These are phyloP conservation scores for Chaenodraco wilsoni DNA, from an alignment of 2,797 vertebrate species.

Conservation along the genomic window DNA sequence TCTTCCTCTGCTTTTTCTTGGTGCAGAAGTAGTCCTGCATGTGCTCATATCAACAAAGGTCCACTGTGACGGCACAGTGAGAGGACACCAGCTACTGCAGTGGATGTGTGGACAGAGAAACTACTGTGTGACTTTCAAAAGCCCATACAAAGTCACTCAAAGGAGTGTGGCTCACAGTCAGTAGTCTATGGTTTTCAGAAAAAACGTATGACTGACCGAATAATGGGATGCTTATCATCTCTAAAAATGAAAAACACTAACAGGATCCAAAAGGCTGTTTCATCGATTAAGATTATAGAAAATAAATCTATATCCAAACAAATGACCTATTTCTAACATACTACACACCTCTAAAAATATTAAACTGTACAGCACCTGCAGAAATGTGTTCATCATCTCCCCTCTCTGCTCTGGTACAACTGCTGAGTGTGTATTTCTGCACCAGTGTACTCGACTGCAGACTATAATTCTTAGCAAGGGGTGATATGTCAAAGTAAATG, in stretches of 20 bases:
- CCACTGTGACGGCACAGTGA: slow-evolving; percentile 58
- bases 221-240: slow-evolving; percentile 39
- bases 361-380: slow-evolving; percentile 22
- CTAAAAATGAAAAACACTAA: slow-evolving; percentile 23
- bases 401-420: slow-evolving; percentile 22
- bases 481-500: slow-evolving; percentile 70
- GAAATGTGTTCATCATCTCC: slow-evolving; percentile 24
- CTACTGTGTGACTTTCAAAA: slow-evolving; percentile 70
- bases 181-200: slow-evolving; percentile 45
- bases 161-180: slow-evolving; percentile 54
- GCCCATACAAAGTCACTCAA: slow-evolving; percentile 59
- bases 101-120: slow-evolving; percentile 61
- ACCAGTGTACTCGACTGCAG: slow-evolving; percentile 54
- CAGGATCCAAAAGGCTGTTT: slow-evolving; percentile 17
- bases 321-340: neutral
- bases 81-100: slow-evolving; percentile 69
- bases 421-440: slow-evolving; percentile 61
- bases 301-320: neutral
- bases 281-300: neutral
- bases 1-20: slow-evolving; percentile 53
- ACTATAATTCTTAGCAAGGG: slow-evolving; percentile 60
- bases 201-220: slow-evolving; percentile 58
- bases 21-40: slow-evolving; percentile 52
- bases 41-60: slow-evolving; percentile 63
- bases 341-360: slow-evolving; percentile 3